Base-by-base conservation (phyloP, 2,797 vertebrate species). In the Myripristis jacobus region DNA sequence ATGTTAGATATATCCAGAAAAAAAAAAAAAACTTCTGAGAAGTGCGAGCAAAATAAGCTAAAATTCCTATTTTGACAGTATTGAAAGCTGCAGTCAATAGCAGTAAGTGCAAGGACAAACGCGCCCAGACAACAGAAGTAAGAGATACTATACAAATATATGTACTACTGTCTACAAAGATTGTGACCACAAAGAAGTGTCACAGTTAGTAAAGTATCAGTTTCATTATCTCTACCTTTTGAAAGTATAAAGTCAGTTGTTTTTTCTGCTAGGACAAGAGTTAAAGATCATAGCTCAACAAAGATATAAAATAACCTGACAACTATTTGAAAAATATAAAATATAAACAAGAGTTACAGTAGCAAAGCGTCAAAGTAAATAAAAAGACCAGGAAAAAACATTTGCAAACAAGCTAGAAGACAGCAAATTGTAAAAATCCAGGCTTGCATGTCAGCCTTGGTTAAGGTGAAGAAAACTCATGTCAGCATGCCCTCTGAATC, bases 371-470 rank as follows among this genome's bases (percentile, higher is more conserved):
- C 5, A 51, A 51, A 24, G 10, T 22, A 51, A 51, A 51, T 51
- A 38, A 38, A 31, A 66, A n/a, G 19, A 48, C 5, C 11, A 19
- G 6, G 43, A 16, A 7, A 50, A 52, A 16, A 7, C 11, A 54
- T 61, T 25, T 54, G 46, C 73, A 66, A 46, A 71, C 25, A 31
- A 31, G 0, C 1, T 21, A 59, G 44, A 22, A 55, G 13, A 52
- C 44, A 52, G 5, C 44, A 54, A 62, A 43, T 57, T 0, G 44
- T 18, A 24, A 44, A 48, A 72, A 70, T 34, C 6, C 59, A 44
- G 25, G 46, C 51, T 31, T 56, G 65, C 27, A 27, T 38, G 54
- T 66, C 68, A 66, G 78, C 86, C 75, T 88, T 87, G 77, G 48
- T 27, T 70, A 55, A 80, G 59, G 73, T 67, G 41, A 66, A 50